Base-by-base conservation (phyloP, 2,113 vertebrate genomes). In the Hippoglossus stenolepis region DNA sequence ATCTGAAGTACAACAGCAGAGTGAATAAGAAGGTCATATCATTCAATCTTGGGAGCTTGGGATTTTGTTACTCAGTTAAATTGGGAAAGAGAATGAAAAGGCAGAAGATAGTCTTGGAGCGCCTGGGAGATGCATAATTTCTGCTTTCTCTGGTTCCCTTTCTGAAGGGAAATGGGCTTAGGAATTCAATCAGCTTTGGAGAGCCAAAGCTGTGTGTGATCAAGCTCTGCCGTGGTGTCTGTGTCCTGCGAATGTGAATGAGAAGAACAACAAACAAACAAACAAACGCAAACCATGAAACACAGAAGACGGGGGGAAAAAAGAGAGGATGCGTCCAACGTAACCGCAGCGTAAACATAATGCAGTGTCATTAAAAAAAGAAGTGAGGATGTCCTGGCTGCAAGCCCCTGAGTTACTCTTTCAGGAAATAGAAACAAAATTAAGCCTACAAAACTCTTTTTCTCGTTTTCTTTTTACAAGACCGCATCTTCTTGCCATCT, bases 111-210 rank as follows among this genome's bases (percentile, higher is more conserved):
- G 57, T 70, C 28, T 67, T 61, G 45, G 53, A 87, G 51, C 18
- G 40, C 54, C 31, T 28, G 35, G 21, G 70, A 85, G 70, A 90
- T 62, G 71, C 83, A 85, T 85, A 68, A 82, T 79, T 85, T 60
- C 70, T 79, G 67, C 79, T 72, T 76, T 75, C 61, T 62, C 65
- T 77, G 31, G 10, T 80, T 87, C 14, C 15, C 70, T 75, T 66
- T 88, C 70, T 82, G 76, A 70, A 67, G 73, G 78, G 82, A 89
- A 90, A 91, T 85, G 82, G 82, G 85, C 75, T 88, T 70, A 71
- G 75, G 83, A 87, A 89, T 91, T 91, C 91, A 91, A 91, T 92
- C 90, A 92, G 89, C 83, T 82, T 86, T 79, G 17, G 85, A 75
- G 78, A 85, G 67, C 81, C 54, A 71, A 69, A 82, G 70, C 80